These are phyloP conservation scores for Ochotona curzoniae DNA, from an alignment of 2,113 vertebrate species.

Conservation along the genomic window DNA sequence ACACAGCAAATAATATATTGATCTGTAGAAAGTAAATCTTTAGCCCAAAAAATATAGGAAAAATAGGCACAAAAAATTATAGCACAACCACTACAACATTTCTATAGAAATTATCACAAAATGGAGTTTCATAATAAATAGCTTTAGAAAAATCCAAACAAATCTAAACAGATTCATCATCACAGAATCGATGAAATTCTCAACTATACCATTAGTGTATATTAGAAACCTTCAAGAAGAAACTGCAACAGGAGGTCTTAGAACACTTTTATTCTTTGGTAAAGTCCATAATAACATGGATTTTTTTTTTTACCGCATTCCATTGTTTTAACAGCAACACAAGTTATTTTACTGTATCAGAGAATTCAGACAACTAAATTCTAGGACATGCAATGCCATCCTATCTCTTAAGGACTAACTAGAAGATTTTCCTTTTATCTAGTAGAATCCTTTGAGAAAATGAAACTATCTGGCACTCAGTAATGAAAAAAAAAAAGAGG, in stretches of 20 bases:
- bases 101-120: slow-evolving; percentile 20
- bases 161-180: slow-evolving; percentile 26
- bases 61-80: slow-evolving; percentile 1
- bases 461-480: not conserved
- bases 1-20: slow-evolving; percentile 3
- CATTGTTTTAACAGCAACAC: not conserved
- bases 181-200: not conserved
- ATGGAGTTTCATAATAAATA: not conserved
- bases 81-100: not conserved
- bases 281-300: not conserved
- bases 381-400: not conserved
- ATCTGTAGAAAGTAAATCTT: not conserved
- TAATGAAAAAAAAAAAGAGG: not conserved
- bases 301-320: not conserved
- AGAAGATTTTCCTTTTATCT: slow-evolving; percentile 22
- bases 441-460: slow-evolving; percentile 50
- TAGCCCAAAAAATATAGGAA: not conserved
- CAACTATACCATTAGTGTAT: not conserved
- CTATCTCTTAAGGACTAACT: not conserved
- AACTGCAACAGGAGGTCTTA: not conserved
- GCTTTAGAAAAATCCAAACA: slow-evolving; percentile 19
- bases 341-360: slow-evolving; percentile 39
- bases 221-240: not conserved
- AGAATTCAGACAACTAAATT: slow-evolving; percentile 41
- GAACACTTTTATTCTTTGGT: not conserved